Evolutionary conservation across 2,113 vertebrate species (phyloP).

Genomic region (Otus sunia): DNA sequence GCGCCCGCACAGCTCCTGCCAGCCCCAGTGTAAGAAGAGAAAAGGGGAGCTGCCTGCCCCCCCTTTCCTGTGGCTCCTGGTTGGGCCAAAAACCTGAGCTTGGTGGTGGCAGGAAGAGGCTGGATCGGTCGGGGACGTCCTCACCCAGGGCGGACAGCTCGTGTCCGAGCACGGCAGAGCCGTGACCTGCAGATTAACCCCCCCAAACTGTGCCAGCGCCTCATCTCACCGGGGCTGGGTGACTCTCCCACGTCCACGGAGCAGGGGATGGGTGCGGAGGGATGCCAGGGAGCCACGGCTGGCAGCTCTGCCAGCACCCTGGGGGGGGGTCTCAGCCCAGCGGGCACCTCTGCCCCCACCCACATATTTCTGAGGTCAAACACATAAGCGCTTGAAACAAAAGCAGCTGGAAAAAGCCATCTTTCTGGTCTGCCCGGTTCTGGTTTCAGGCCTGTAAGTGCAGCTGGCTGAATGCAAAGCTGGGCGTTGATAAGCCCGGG

Average conservation of each 20-base stretch:
- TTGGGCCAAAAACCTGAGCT: not conserved
- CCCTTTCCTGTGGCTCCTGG: fast-evolving
- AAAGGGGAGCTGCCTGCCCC: not conserved
- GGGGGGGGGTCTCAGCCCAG: not conserved
- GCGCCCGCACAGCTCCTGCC: not conserved
- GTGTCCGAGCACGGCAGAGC: not conserved
- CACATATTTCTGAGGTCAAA: not conserved
- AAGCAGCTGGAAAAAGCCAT: not conserved
- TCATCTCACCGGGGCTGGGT: not conserved
- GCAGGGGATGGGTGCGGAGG: not conserved
- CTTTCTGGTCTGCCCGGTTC: not conserved
- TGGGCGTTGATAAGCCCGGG: not conserved
- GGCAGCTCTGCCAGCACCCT: not conserved
- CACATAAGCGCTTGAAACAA: not conserved
- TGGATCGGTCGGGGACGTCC: not conserved
- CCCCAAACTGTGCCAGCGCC: fast-evolving
- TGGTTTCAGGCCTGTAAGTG: not conserved
- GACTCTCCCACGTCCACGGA: fast-evolving
- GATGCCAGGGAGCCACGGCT: not conserved
- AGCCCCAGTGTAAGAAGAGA: fast-evolving
- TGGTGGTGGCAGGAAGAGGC: not conserved
- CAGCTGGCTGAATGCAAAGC: not conserved
- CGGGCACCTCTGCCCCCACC: not conserved
- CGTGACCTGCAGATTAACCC: fast-evolving
- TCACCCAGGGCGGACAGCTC: not conserved